Percentiles rank a stretch among this genome's conserved stretches.
Evolutionary conservation across 2,797 vertebrate species (phyloP).

Genomic region (Prionace glauca): DNA sequence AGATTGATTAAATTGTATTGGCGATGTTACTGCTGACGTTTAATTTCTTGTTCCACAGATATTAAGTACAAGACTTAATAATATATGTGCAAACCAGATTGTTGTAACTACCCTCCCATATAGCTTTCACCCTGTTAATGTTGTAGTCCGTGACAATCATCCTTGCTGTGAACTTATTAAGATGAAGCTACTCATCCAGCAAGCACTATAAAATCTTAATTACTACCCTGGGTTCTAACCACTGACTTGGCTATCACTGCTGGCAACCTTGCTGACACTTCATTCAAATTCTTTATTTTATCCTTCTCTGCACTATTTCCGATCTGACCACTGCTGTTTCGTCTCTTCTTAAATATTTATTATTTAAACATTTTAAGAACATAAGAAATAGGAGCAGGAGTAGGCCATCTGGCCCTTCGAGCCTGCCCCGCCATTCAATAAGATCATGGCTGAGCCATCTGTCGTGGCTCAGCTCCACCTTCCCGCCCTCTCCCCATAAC

Average conservation of each 20-base stretch:
- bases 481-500: too few species aligned
- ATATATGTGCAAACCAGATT: conserved; percentile 17
- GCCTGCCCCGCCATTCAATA: too few species aligned
- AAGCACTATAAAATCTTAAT: conserved; percentile 33
- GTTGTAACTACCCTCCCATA: background rate
- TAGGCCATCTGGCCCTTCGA: too few species aligned
- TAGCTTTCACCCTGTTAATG: conserved; percentile 24
- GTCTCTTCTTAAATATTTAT: background rate
- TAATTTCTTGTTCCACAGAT: conserved; percentile 18
- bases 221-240: conserved; percentile 27
- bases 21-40: background rate
- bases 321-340: background rate
- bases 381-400: too few species aligned
- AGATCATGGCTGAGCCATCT: too few species aligned
- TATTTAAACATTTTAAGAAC: background rate
- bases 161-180: conserved; percentile 31
- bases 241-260: conserved; percentile 1
- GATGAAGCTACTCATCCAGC: conserved; percentile 33
- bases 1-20: background rate
- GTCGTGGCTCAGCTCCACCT: too few species aligned
- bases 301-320: background rate
- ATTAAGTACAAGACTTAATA: conserved; percentile 20
- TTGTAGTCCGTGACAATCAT: conserved; percentile 24
- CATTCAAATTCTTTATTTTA: conserved; percentile 17
- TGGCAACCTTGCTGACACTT: conserved; percentile 28